phyloP scores from a whole-genome alignment of 2,888 invertebrate genomes.

The Halictus ligatus region DNA sequence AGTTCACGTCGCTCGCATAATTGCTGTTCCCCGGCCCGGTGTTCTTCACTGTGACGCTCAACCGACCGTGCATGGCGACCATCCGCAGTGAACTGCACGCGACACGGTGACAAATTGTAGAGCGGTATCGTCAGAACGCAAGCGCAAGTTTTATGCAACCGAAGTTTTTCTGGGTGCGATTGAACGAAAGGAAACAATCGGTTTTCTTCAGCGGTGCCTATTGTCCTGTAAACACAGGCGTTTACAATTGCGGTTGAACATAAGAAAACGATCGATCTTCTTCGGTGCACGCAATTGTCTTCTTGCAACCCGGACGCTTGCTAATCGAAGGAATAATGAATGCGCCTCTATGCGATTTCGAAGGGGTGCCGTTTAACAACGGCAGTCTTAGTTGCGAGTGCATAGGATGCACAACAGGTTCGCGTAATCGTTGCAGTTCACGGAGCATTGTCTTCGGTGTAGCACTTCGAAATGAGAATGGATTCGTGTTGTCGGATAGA shows the following conservation, averaged over 20 bases:
- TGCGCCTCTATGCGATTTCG: not conserved
- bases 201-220: not conserved
- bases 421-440: not conserved
- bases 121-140: slow-evolving; percentile 10
- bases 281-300: not conserved
- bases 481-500: not conserved
- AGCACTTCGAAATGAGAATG: not conserved
- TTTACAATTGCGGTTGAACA: not conserved
- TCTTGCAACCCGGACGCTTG: too few species aligned
- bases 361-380: not conserved
- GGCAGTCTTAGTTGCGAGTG: not conserved
- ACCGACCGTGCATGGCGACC: slow-evolving; percentile 39
- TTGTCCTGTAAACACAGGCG: not conserved
- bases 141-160: not conserved
- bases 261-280: not conserved
- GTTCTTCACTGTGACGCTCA: not conserved
- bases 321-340: not conserved
- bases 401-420: not conserved
- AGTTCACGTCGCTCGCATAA: slow-evolving; percentile 22
- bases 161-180: not conserved
- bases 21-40: not conserved
- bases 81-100: not conserved
- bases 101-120: not conserved
- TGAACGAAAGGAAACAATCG: not conserved
- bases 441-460: not conserved